A percentile compares a stretch with the other conserved stretches of the same genome.
Evolutionary conservation across 2,797 vertebrate genomes (phyloP).

Genomic region (Remorina albescens): DNA sequence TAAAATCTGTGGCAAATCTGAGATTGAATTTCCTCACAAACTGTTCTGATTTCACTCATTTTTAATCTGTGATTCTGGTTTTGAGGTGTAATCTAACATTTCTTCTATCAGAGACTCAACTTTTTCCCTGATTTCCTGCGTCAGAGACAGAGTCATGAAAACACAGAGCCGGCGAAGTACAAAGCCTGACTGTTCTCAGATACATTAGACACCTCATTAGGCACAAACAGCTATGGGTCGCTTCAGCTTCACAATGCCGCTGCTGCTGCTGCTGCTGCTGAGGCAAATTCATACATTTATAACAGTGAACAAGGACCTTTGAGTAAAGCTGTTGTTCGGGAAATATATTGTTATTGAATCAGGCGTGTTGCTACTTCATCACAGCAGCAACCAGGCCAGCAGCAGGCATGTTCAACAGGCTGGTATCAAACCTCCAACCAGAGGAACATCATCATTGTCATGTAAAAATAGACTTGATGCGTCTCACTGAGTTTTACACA

Average conservation of each 20-base stretch:
- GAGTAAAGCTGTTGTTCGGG: conserved; percentile 34
- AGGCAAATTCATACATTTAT: conserved; percentile 59
- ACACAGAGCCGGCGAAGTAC: conserved; percentile 11
- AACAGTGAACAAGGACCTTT: conserved; percentile 59
- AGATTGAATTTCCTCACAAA: background rate
- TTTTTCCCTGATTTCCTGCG: background rate
- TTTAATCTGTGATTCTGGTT: background rate
- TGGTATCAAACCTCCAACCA: background rate
- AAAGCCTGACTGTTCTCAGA: conserved; percentile 50
- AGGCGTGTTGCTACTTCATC: conserved; percentile 35
- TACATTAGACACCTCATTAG: conserved; percentile 73
- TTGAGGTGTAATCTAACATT: background rate
- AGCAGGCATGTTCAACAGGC: background rate
- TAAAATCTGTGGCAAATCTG: background rate
- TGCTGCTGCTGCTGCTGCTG: conserved; percentile 5
- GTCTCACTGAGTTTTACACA: background rate
- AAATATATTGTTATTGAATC: conserved; percentile 32
- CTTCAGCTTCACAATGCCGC: conserved; percentile 34
- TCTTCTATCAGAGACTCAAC: background rate
- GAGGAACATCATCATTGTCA: background rate
- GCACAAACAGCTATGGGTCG: conserved; percentile 66
- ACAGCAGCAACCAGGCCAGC: conserved; percentile 13
- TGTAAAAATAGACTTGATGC: background rate
- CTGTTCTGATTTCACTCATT: background rate
- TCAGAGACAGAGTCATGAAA: conserved; percentile 28